Conservation (phyloP, 2,888 invertebrate genomes). For the Steinernema carpocapsae region DNA sequence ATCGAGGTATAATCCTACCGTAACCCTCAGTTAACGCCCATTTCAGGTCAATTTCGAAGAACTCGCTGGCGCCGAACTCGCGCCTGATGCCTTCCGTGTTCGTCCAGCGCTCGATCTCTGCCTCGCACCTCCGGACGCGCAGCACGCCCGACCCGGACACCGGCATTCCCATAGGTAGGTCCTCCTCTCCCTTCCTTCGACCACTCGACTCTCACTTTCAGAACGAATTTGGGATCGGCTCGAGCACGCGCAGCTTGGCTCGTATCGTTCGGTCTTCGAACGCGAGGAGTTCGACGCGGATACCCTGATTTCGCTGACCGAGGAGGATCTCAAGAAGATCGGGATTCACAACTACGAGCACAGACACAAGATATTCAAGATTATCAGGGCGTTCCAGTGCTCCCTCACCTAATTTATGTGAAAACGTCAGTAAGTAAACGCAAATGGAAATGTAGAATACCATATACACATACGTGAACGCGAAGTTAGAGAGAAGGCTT, state of each 20-base stretch:
- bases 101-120: constrained; percentile 20
- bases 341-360: background rate
- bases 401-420: background rate
- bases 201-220: background rate
- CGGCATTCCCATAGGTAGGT: background rate
- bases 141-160: constrained; percentile 15
- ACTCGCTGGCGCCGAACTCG: constrained; percentile 13
- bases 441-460: background rate
- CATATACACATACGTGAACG: too few relatives aligned
- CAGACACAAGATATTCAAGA: background rate
- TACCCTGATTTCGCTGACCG: constrained; percentile 10
- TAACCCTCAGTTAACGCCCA: background rate
- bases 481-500: too few relatives aligned
- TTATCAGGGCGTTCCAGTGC: constrained; percentile 23
- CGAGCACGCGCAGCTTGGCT: constrained; percentile 10
- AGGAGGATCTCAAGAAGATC: constrained; percentile 9
- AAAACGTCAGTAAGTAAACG: background rate
- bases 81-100: constrained; percentile 3
- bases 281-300: constrained; percentile 21
- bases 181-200: too few relatives aligned
- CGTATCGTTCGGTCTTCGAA: constrained; percentile 8
- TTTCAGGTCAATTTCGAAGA: constrained; percentile 7
- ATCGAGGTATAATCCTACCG: background rate
- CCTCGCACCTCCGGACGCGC: constrained; percentile 2
- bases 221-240: constrained; percentile 7